phyloP scores from a whole-genome alignment of 2,113 vertebrate species.

The Lathamus discolor region DNA sequence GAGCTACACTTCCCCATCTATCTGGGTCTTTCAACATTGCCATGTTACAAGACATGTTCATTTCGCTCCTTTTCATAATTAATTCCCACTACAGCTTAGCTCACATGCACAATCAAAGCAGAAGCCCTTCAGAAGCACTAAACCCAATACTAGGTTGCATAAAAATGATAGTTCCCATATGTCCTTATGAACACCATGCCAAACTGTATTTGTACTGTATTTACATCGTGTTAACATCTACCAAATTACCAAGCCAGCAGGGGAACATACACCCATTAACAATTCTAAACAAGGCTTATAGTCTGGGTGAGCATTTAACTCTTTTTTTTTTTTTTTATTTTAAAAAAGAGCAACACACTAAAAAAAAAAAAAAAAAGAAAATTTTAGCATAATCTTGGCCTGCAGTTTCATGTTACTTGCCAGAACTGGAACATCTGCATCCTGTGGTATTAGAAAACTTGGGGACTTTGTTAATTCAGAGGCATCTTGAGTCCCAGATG shows the following conservation, averaged over 20 bases:
- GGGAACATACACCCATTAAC: conserved; percentile 32
- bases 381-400: conserved; percentile 23
- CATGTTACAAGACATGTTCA: conserved; percentile 38
- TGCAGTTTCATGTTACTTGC: conserved; percentile 41
- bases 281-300: conserved; percentile 43
- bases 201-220: conserved; percentile 47
- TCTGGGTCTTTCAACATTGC: conserved; percentile 21
- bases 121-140: conserved; percentile 48
- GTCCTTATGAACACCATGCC: conserved; percentile 35
- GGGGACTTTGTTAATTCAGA: conserved; percentile 39
- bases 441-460: conserved; percentile 33
- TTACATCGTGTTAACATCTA: conserved; percentile 65
- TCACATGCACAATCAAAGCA: conserved; percentile 42
- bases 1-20: conserved; percentile 28
- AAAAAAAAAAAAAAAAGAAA: not conserved
- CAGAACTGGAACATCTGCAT: conserved; percentile 67
- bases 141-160: conserved; percentile 23
- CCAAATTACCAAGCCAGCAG: conserved; percentile 47
- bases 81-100: conserved; percentile 24
- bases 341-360: not conserved
- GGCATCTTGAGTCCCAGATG: not conserved
- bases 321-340: not conserved
- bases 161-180: conserved; percentile 51
- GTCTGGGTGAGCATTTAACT: not conserved
- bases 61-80: conserved; percentile 53